A percentile compares a stretch with the other conserved stretches of the same genome.
These are phyloP conservation scores for Ceratosolen solmsi DNA, from an alignment of 1,140 invertebrate species.

Conservation along the genomic window DNA sequence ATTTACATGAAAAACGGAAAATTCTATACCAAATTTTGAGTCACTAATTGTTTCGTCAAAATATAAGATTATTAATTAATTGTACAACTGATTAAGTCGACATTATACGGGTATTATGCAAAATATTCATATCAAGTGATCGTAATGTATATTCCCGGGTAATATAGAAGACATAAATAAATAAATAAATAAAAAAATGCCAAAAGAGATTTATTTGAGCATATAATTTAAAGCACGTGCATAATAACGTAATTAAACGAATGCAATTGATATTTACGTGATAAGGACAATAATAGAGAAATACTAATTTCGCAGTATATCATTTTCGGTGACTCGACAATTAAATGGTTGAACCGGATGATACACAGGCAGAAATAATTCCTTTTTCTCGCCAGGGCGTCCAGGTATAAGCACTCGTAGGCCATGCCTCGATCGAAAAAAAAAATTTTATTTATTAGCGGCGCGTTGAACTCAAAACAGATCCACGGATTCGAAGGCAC, in stretches of 20 bases:
- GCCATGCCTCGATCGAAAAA: not conserved
- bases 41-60: no score
- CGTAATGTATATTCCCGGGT: no score
- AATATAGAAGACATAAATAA: no score
- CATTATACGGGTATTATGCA: no score
- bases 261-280: not conserved
- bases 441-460: constrained; percentile 4
- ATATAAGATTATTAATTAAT: no score
- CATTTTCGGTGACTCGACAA: not conserved
- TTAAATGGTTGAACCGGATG: not conserved
- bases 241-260: not conserved
- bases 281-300: not conserved
- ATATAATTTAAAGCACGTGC: no score
- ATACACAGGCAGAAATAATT: not conserved
- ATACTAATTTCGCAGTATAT: not conserved
- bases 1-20: no score
- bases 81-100: no score
- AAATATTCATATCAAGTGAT: no score
- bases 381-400: not conserved
- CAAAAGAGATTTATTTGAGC: no score
- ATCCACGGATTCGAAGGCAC: not conserved
- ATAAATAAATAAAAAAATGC: no score
- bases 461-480: constrained; percentile 4
- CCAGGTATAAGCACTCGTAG: not conserved
- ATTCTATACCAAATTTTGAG: no score